These are phyloP conservation scores for Thymelicus acteon DNA, from an alignment of 2,888 invertebrate genomes.

Conservation along the genomic window DNA sequence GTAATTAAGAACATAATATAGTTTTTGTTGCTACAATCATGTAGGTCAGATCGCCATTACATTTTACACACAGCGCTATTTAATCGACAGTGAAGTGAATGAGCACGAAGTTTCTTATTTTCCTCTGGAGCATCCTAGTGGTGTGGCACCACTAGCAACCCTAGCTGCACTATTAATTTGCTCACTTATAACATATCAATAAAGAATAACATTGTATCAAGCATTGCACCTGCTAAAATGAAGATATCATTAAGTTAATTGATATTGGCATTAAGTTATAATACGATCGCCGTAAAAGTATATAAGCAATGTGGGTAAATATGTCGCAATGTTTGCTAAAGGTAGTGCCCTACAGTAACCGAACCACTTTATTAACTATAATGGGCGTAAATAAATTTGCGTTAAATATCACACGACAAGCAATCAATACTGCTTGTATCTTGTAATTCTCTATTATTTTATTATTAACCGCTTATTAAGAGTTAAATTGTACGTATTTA, in stretches of 20 bases:
- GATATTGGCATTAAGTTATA: conserved; percentile 3
- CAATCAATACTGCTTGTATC: conserved; percentile 16
- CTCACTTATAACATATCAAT: no score
- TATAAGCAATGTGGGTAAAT: conserved; percentile 6
- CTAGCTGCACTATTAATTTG: no score
- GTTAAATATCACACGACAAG: conserved; percentile 12
- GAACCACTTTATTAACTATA: conserved; percentile 12
- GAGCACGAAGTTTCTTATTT: no score
- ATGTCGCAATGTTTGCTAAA: neutral
- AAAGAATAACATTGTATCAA: neutral
- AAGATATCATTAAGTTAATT: neutral
- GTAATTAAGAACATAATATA: no score
- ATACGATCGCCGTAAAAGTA: conserved; percentile 2
- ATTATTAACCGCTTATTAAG: conserved; percentile 10
- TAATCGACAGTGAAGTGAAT: no score
- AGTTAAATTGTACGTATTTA: neutral
- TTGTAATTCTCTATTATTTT: neutral
- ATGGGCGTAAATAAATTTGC: conserved; percentile 17
- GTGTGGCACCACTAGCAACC: no score
- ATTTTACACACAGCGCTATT: no score
- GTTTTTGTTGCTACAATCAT: no score
- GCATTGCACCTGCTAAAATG: neutral
- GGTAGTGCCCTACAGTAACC: conserved; percentile 13
- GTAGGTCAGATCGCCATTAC: no score
- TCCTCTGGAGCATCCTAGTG: no score